phyloP scores from a whole-genome alignment of 2,113 vertebrate genomes.

The Pterocles gutturalis region DNA sequence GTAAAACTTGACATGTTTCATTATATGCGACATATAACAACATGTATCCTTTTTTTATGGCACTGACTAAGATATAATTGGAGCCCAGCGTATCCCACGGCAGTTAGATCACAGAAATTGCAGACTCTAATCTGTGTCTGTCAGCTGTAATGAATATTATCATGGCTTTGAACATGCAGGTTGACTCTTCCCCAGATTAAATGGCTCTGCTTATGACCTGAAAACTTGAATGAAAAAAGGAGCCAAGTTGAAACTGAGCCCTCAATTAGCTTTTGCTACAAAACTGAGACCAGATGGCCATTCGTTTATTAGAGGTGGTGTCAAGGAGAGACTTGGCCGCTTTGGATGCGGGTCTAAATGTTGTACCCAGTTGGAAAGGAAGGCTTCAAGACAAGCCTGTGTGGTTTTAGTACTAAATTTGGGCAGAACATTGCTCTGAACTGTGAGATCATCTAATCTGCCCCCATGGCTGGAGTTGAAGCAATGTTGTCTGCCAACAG shows the following conservation, averaged over 20 bases:
- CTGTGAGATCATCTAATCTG: neutral
- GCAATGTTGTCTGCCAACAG: neutral
- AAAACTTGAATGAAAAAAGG: neutral
- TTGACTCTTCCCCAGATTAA: neutral
- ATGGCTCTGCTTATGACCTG: neutral
- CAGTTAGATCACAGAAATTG: conserved; percentile 32
- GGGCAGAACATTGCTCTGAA: neutral
- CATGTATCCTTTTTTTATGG: conserved; percentile 26
- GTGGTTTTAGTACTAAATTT: neutral
- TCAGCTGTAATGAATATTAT: neutral
- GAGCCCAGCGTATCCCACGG: neutral
- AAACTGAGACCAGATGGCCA: neutral
- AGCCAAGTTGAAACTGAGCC: neutral
- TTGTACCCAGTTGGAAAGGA: neutral
- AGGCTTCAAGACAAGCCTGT: neutral
- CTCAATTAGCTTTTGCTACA: neutral
- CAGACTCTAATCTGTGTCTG: conserved; percentile 25
- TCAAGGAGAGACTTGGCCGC: neutral
- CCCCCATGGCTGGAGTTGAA: neutral
- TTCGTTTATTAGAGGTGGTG: neutral
- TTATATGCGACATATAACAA: too few species aligned
- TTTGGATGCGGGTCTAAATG: neutral
- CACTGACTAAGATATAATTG: conserved; percentile 25
- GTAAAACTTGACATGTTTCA: conserved; percentile 48
- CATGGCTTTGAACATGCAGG: neutral